A percentile compares a stretch with the other conserved stretches of the same genome.
phyloP scores from a whole-genome alignment of 2,797 vertebrate species.

The Chelidonichthys spinosus region DNA sequence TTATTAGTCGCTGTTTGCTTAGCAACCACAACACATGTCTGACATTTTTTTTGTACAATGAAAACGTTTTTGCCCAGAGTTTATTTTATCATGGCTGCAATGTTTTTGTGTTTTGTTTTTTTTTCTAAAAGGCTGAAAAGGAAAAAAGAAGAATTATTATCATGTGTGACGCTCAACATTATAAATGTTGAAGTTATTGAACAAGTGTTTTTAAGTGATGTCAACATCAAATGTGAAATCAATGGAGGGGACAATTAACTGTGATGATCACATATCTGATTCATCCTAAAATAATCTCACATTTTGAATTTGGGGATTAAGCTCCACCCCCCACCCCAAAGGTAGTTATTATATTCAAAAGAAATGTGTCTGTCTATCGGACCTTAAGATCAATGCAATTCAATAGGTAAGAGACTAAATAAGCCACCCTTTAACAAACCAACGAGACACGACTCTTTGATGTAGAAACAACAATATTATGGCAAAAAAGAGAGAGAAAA shows the following conservation, averaged over 20 bases:
- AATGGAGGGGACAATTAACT: slow-evolving; percentile 7
- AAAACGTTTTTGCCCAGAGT: slow-evolving; percentile 68
- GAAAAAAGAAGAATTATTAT: slow-evolving; percentile 23
- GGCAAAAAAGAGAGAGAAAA: not conserved
- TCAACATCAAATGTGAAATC: slow-evolving; percentile 7
- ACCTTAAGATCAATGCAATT: slow-evolving; percentile 8
- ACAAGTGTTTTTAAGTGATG: slow-evolving; percentile 8
- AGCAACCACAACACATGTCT: slow-evolving; percentile 86
- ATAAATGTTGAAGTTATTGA: not conserved
- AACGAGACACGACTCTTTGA: slow-evolving; percentile 17
- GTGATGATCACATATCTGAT: slow-evolving; percentile 17
- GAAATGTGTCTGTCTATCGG: slow-evolving; percentile 6
- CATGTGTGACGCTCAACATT: not conserved
- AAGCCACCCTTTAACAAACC: slow-evolving; percentile 23
- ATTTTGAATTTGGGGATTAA: not conserved
- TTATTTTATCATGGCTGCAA: slow-evolving; percentile 70
- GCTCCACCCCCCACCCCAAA: not conserved
- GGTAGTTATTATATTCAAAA: slow-evolving; percentile 12
- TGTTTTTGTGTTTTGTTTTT: slow-evolving; percentile 32
- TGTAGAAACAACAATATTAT: slow-evolving; percentile 8
- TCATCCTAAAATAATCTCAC: not conserved
- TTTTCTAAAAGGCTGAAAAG: not conserved
- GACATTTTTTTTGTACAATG: slow-evolving; percentile 76
- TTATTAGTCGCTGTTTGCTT: slow-evolving; percentile 86
- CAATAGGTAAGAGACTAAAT: slow-evolving; percentile 36